phyloP scores from a whole-genome alignment of 2,113 vertebrate species.

The Murina feae region DNA sequence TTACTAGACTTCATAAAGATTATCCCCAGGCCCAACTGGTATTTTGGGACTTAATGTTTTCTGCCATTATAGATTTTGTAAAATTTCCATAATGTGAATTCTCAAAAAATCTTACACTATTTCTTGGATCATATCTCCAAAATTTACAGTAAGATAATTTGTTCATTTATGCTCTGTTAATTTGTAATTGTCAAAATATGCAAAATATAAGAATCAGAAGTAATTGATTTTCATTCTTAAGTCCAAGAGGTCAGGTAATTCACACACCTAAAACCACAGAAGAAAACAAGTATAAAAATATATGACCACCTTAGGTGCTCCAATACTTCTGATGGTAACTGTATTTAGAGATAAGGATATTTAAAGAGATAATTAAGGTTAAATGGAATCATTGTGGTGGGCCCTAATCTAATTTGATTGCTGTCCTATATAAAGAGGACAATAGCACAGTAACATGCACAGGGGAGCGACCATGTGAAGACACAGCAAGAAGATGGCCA shows the following conservation, averaged over 20 bases:
- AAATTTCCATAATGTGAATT: slow-evolving; percentile 4
- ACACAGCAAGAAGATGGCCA: background rate
- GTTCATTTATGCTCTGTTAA: background rate
- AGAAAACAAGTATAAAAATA: background rate
- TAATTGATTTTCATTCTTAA: background rate
- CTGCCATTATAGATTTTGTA: background rate
- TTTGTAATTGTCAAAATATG: slow-evolving; percentile 18
- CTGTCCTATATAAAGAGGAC: background rate
- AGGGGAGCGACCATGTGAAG: background rate
- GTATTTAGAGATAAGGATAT: background rate
- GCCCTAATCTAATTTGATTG: background rate
- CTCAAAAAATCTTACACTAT: background rate
- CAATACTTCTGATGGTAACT: background rate
- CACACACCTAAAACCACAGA: background rate
- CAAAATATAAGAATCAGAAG: background rate
- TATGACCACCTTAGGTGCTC: background rate
- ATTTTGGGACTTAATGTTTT: background rate
- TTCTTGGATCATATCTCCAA: background rate
- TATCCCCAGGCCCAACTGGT: background rate
- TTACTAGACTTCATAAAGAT: background rate
- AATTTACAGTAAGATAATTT: background rate
- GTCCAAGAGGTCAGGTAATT: background rate
- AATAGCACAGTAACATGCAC: background rate
- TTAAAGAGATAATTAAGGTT: background rate
- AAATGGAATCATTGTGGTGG: background rate